These are phyloP conservation scores for Vesta saturnalis DNA, from an alignment of 2,888 invertebrate species.

Conservation along the genomic window DNA sequence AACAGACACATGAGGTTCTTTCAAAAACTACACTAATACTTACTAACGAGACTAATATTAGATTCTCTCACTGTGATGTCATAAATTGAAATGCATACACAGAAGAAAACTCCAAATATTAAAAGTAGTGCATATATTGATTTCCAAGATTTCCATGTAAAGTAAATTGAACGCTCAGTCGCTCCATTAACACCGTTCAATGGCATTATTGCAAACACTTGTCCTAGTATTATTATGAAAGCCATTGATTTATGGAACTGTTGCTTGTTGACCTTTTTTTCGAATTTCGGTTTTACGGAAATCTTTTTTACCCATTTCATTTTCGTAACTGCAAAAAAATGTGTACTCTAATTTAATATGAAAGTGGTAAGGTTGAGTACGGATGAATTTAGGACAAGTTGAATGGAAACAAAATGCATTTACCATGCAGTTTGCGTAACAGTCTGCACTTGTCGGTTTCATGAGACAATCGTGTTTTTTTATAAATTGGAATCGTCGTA, in stretches of 20 bases:
- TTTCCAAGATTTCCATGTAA: slow-evolving; percentile 22
- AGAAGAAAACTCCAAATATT: not conserved
- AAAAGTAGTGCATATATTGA: not conserved
- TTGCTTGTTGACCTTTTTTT: not conserved
- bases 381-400: too few relatives aligned
- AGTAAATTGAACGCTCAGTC: slow-evolving; percentile 1
- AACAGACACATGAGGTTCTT: not conserved
- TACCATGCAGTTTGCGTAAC: too few relatives aligned
- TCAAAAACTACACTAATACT: not conserved
- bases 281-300: not conserved
- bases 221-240: slow-evolving; percentile 4
- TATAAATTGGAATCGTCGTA: too few relatives aligned
- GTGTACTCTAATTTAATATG: too few relatives aligned
- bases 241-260: not conserved
- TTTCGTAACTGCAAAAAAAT: too few relatives aligned
- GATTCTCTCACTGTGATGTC: not conserved
- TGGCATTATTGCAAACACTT: slow-evolving; percentile 16
- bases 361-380: too few relatives aligned
- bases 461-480: too few relatives aligned
- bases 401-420: too few relatives aligned
- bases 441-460: too few relatives aligned
- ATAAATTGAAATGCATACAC: not conserved
- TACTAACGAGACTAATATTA: not conserved
- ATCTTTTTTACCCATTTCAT: not conserved
- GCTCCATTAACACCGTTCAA: not conserved